These are phyloP conservation scores for Malurus splendens DNA, from an alignment of 2,797 vertebrate genomes.

Conservation along the genomic window DNA sequence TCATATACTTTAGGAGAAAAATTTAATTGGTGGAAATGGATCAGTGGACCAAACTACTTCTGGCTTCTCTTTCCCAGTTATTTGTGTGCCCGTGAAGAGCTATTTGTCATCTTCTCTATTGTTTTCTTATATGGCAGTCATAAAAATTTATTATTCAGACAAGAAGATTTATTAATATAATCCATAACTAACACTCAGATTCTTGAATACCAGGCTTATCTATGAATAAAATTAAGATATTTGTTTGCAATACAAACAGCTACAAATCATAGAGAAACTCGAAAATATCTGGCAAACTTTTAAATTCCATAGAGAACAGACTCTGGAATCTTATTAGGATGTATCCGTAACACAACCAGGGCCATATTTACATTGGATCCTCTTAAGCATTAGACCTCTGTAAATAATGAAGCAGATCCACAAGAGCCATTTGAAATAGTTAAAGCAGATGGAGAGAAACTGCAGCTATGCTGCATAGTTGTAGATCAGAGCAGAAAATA, in stretches of 20 bases:
- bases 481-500: background rate
- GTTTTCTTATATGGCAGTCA: background rate
- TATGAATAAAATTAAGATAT: background rate
- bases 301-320: background rate
- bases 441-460: background rate
- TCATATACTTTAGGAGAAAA: background rate
- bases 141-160: background rate
- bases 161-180: background rate
- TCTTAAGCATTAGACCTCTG: background rate
- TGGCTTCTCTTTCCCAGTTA: background rate
- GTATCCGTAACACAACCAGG: background rate
- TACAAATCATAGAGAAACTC: background rate
- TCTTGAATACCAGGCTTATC: background rate
- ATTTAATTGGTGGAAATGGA: background rate
- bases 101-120: background rate
- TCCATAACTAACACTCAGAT: background rate
- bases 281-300: background rate
- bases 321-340: background rate
- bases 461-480: background rate
- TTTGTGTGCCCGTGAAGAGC: background rate
- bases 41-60: background rate
- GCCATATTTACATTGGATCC: background rate
- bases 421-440: background rate
- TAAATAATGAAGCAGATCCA: background rate
- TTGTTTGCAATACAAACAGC: background rate